Percentiles rank a stretch among this genome's conserved stretches.
These are phyloP conservation scores for Oreonectes daqikongensis DNA, from an alignment of 2,797 vertebrate genomes.

Conservation along the genomic window DNA sequence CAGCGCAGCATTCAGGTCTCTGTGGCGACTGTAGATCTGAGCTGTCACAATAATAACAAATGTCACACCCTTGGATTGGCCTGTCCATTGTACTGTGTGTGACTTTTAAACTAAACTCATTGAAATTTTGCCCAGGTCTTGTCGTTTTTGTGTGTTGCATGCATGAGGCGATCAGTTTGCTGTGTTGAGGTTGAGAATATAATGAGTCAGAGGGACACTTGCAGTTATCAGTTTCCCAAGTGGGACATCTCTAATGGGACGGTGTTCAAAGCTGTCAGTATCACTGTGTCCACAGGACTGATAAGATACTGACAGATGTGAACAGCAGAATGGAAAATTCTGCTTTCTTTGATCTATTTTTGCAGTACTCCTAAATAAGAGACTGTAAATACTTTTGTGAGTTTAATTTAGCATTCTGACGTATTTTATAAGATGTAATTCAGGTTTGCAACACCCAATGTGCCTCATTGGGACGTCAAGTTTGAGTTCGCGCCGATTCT, in stretches of 20 bases:
- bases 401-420: not conserved
- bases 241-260: slow-evolving; percentile 27
- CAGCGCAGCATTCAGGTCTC: slow-evolving; percentile 14
- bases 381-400: slow-evolving; percentile 19
- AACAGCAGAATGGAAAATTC: slow-evolving; percentile 19
- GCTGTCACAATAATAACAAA: slow-evolving; percentile 6
- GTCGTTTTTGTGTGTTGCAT: not conserved
- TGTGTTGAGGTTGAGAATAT: not conserved
- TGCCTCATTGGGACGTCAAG: too few relatives aligned
- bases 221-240: slow-evolving; percentile 13
- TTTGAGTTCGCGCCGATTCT: too few relatives aligned
- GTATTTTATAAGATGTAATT: not conserved
- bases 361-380: not conserved
- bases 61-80: slow-evolving; percentile 3
- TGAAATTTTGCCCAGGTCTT: not conserved
- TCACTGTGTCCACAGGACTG: slow-evolving; percentile 13
- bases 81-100: not conserved
- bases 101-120: not conserved
- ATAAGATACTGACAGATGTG: slow-evolving; percentile 41
- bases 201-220: not conserved
- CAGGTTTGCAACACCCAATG: slow-evolving; percentile 7
- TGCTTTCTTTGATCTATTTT: slow-evolving; percentile 27
- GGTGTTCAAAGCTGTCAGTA: slow-evolving; percentile 28
- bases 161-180: not conserved
- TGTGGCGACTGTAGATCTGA: not conserved